phyloP scores from a whole-genome alignment of 2,888 invertebrate species.

The Luffia ferchaultella region DNA sequence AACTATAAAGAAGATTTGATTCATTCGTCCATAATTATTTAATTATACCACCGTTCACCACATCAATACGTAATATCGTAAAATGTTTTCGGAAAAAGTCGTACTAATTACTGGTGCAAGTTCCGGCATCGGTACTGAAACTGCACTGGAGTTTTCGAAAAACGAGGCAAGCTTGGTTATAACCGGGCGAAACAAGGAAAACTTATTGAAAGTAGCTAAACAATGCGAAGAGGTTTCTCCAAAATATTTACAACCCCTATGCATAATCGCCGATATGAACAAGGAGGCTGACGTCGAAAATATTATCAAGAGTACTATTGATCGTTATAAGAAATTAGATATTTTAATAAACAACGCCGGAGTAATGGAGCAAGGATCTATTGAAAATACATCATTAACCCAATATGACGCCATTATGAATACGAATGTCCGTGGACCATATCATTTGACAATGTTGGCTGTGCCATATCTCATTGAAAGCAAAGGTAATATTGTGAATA shows the following conservation, averaged over 20 bases:
- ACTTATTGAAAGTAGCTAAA: constrained; percentile 69
- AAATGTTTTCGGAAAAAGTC: constrained; percentile 66
- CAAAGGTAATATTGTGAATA: constrained; percentile 90
- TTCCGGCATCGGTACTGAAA: constrained; percentile 78
- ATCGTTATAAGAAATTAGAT: constrained; percentile 74
- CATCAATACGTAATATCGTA: no score
- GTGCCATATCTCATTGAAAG: constrained; percentile 81
- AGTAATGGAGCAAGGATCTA: constrained; percentile 78
- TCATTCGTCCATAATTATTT: no score
- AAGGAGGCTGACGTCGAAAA: constrained; percentile 72
- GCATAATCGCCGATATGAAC: constrained; percentile 71
- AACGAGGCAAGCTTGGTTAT: constrained; percentile 69
- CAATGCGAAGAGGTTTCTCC: constrained; percentile 57
- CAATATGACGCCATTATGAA: constrained; percentile 90
- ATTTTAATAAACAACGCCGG: constrained; percentile 90
- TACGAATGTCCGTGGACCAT: constrained; percentile 82
- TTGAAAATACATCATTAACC: constrained; percentile 82
- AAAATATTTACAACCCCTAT: constrained; percentile 46
- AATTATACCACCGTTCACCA: no score
- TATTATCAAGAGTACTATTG: constrained; percentile 72
- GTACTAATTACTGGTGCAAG: constrained; percentile 74
- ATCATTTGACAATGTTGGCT: constrained; percentile 82
- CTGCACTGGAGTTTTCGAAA: constrained; percentile 73
- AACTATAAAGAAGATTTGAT: no score
- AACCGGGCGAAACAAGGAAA: constrained; percentile 75